Evolutionary conservation across 2,888 invertebrate species (phyloP), one percentile per base, ranked within the genome.

Genomic region (Lasioglossum zephyrum): DNA sequence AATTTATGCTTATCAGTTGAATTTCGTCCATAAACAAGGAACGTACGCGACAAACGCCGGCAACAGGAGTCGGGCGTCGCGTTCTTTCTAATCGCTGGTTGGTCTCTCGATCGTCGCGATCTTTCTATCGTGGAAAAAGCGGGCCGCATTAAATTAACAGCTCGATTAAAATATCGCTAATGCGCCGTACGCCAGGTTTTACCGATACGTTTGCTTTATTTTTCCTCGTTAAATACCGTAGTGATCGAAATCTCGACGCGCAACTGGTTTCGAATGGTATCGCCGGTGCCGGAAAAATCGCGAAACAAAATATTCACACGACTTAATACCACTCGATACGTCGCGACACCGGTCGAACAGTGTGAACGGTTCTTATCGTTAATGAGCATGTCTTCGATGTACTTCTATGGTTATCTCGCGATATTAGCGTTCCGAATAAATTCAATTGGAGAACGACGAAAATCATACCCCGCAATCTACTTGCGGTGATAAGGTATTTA

Each of bases 161-260:
- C 11, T 16, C 66, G 41, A 79, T 79, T 74, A 74, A 79, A 79
- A 53, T 79, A 53, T 74, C 63, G 79, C 49, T 49, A 74, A 74
- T 53, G 41, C 73, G 79, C 3, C 36, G 44, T 31, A 18, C 1
- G 44, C 53, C 39, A 18, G 66, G 39, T 73, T 47, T 16, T 44
- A 39, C 39, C 26, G 39, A 39, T 16, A 2, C 18, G 66, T 49
- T 79, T 73, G 39, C 41, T 73, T 79, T 22, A 26, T 74, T 49
- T 79, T 63, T 8, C 49, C 8, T 44, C 60, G 39, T 49, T 79
- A 66, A 74, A 73, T 49, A 66, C 13, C 41, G 66, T 31, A 13
- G 66, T 66, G 74, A 79, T 74, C 66, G 79, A 74, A 74, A 74
- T 74, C 66, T 73, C 39, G 41, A 44, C 66, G 36, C 49, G 74